Conservation (phyloP, 1,140 invertebrate species). For the Lordiphosa clarofinis region DNA sequence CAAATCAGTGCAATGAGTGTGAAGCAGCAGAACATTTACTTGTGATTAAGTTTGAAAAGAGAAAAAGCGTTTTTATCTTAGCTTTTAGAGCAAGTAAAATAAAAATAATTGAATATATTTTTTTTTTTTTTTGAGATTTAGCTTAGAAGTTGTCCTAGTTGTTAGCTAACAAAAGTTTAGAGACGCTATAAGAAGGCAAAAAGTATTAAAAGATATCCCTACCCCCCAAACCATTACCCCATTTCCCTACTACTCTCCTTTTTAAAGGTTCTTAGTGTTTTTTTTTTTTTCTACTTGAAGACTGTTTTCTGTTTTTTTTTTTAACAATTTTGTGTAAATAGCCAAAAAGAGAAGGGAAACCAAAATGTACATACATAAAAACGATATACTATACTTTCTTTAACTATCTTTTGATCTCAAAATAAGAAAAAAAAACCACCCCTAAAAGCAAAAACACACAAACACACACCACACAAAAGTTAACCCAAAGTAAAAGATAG, state of each 20-base stretch:
- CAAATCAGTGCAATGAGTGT: slow-evolving; percentile 54
- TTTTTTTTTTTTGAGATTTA: slow-evolving; percentile 17
- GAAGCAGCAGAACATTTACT: slow-evolving; percentile 57
- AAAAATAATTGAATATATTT: slow-evolving; percentile 14
- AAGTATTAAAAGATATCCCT: slow-evolving; percentile 57
- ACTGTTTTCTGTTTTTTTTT: slow-evolving; percentile 53
- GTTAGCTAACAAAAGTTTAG: slow-evolving; percentile 58
- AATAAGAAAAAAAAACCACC: slow-evolving; percentile 36
- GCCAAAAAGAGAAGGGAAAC: slow-evolving; percentile 12
- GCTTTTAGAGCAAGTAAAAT: neutral
- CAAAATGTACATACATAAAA: slow-evolving; percentile 50
- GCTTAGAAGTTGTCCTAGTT: slow-evolving; percentile 19
- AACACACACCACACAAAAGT: slow-evolving; percentile 14
- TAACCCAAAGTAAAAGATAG: slow-evolving; percentile 75
- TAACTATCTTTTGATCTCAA: slow-evolving; percentile 79
- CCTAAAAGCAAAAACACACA: slow-evolving; percentile 13
- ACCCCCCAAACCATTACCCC: slow-evolving; percentile 1
- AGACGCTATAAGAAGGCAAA: slow-evolving; percentile 61
- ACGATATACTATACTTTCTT: slow-evolving; percentile 37
- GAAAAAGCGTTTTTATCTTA: slow-evolving; percentile 17
- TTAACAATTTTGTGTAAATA: slow-evolving; percentile 53
- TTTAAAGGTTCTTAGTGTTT: slow-evolving; percentile 27
- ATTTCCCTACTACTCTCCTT: slow-evolving; percentile 11
- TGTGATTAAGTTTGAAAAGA: slow-evolving; percentile 52
- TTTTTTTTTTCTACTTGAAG: slow-evolving; percentile 71